These are phyloP conservation scores for Empidonax traillii DNA, from an alignment of 2,113 vertebrate species.

Conservation along the genomic window DNA sequence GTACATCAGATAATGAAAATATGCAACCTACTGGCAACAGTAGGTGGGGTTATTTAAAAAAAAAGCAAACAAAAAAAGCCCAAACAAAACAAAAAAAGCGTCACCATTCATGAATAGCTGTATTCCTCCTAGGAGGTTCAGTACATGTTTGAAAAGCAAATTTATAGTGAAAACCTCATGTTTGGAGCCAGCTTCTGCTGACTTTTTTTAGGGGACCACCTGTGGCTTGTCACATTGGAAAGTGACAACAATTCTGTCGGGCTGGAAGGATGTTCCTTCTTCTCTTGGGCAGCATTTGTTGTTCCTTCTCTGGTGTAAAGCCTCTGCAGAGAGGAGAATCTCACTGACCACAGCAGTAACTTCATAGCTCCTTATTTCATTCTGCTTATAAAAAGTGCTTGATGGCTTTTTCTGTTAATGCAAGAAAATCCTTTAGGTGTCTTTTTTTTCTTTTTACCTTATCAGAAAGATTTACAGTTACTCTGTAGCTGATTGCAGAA, in stretches of 20 bases:
- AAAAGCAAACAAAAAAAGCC: background rate
- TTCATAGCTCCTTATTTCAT: background rate
- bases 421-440: background rate
- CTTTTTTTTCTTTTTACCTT: background rate
- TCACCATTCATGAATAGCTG: background rate
- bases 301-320: background rate
- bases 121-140: background rate
- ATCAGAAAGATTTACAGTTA: background rate
- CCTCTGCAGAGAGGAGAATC: background rate
- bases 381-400: background rate
- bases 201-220: background rate
- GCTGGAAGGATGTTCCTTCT: background rate
- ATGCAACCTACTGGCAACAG: background rate
- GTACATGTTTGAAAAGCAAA: background rate
- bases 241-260: accelerated
- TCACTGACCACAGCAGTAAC: background rate
- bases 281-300: background rate
- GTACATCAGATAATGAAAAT: background rate
- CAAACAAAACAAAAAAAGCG: background rate
- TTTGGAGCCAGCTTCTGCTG: background rate
- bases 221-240: background rate
- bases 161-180: background rate
- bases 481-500: background rate
- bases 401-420: background rate
- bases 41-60: background rate